phyloP scores from a whole-genome alignment of 2,888 invertebrate species.

The Drosophila heteroneura region DNA sequence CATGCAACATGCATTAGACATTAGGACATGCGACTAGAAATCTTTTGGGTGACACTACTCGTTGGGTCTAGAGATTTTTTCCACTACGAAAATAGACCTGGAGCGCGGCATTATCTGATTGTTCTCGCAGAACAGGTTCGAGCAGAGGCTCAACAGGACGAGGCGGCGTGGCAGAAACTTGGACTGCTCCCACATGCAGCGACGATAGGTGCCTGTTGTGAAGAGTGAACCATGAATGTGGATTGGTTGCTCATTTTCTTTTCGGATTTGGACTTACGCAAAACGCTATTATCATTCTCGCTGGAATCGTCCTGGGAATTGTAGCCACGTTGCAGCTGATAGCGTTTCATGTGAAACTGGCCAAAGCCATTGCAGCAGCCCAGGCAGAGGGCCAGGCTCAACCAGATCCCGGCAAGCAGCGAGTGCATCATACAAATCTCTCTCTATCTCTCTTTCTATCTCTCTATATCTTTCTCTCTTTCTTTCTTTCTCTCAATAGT shows the following conservation, averaged over 20 bases:
- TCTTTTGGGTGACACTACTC: conserved; percentile 80
- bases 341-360: conserved; percentile 82
- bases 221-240: neutral
- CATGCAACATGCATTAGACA: neutral
- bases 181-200: conserved; percentile 85
- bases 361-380: conserved; percentile 71
- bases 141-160: conserved; percentile 83
- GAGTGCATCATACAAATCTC: conserved; percentile 56
- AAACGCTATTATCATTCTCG: conserved; percentile 75
- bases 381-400: conserved; percentile 55
- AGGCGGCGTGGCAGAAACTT: conserved; percentile 83
- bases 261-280: conserved; percentile 62
- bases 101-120: conserved; percentile 83
- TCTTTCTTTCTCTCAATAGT: neutral
- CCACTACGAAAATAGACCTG: conserved; percentile 85
- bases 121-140: conserved; percentile 84
- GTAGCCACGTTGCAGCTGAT: conserved; percentile 75
- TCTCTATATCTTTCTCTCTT: too few species aligned
- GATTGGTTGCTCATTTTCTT: neutral
- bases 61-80: conserved; percentile 84
- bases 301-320: conserved; percentile 71
- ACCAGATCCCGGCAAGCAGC: conserved; percentile 43
- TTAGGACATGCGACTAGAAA: conserved; percentile 62
- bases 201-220: conserved; percentile 82
- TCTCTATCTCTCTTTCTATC: neutral